These are phyloP conservation scores for Setophaga petechia DNA, from an alignment of 2,113 vertebrate genomes.

Conservation along the genomic window DNA sequence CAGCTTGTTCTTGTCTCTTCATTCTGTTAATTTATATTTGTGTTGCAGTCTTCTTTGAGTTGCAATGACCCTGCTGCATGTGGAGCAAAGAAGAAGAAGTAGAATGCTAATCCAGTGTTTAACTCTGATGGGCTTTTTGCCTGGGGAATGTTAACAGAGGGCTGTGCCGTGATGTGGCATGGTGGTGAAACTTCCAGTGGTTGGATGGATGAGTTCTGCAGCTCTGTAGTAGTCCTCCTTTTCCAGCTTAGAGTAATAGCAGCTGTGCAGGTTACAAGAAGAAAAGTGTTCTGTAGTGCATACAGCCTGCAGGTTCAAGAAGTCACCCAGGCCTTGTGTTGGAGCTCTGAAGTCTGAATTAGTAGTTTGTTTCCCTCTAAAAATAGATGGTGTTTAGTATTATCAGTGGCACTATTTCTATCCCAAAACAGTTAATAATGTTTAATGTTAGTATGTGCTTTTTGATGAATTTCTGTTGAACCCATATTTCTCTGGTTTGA, in stretches of 20 bases:
- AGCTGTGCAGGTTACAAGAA: not conserved
- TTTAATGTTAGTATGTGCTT: not conserved
- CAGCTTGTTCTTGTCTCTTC: not conserved
- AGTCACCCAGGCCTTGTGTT: not conserved
- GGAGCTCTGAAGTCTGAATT: not conserved
- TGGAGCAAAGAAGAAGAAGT: not conserved
- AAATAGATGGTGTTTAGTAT: not conserved
- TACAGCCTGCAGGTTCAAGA: not conserved
- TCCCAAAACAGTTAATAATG: not conserved
- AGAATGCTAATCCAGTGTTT: not conserved
- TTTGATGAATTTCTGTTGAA: not conserved
- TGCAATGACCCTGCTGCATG: not conserved
- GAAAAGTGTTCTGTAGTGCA: not conserved
- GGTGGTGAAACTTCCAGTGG: not conserved
- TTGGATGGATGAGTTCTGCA: not conserved
- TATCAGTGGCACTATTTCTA: not conserved
- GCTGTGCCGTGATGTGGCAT: rapidly evolving
- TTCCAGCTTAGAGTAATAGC: not conserved
- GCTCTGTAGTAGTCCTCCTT: not conserved
- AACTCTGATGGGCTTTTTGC: not conserved
- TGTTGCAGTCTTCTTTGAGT: not conserved
- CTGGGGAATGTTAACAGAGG: not conserved
- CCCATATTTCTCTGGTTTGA: not conserved
- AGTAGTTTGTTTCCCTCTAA: not conserved
- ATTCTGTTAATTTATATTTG: not conserved